Evolutionary conservation across 2,797 vertebrate species (phyloP).

Genomic region (Danio kyathit): DNA sequence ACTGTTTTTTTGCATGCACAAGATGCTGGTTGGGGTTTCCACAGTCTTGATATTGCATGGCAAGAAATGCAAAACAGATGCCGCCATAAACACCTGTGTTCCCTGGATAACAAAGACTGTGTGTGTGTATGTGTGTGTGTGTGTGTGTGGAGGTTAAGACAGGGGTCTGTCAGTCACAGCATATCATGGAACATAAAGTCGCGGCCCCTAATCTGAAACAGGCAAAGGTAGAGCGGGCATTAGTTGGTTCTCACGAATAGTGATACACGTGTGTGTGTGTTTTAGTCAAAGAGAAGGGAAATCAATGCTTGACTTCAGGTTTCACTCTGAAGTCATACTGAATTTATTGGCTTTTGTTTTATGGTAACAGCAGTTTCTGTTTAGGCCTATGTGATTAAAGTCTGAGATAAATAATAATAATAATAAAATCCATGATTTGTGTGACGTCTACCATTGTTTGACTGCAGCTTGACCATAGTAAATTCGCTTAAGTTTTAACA

Average conservation of each 20-base stretch:
- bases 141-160: constrained; percentile 23
- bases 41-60: constrained; percentile 63
- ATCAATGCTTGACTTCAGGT: background rate
- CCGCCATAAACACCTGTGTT: constrained; percentile 81
- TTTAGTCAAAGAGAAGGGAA: background rate
- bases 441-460: constrained; percentile 46
- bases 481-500: constrained; percentile 13
- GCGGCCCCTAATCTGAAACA: constrained; percentile 80
- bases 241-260: constrained; percentile 71
- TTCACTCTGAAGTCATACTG: background rate
- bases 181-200: constrained; percentile 72
- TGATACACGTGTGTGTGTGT: constrained; percentile 23
- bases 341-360: background rate
- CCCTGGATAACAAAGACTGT: constrained; percentile 65
- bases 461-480: constrained; percentile 31
- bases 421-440: background rate
- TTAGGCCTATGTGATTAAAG: too few relatives aligned
- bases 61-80: constrained; percentile 77
- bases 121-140: constrained; percentile 13
- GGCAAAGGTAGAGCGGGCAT: constrained; percentile 63
- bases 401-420: too few relatives aligned
- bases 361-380: constrained; percentile 4
- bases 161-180: constrained; percentile 63
- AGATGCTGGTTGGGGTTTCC: constrained; percentile 59
- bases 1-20: constrained; percentile 56